phyloP scores from a whole-genome alignment of 2,888 invertebrate genomes.

The Phrixothrix hirtus region DNA sequence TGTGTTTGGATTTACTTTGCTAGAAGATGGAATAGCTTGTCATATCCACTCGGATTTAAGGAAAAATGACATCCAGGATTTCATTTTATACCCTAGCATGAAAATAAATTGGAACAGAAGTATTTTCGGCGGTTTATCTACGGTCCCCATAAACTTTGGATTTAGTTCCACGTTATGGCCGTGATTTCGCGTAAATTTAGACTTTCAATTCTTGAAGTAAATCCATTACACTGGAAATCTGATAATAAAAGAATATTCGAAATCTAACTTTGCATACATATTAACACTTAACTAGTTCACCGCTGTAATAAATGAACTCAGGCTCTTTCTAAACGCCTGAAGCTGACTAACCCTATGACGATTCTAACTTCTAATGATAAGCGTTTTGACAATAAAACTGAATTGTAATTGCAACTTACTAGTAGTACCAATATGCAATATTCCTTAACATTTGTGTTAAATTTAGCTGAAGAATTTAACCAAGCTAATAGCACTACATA shows the following conservation, averaged over 20 bases:
- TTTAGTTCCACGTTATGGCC: slow-evolving; percentile 11
- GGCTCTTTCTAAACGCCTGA: slow-evolving; percentile 10
- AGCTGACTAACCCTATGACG: slow-evolving; percentile 18
- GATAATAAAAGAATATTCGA: slow-evolving; percentile 21
- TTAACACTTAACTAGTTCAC: slow-evolving; percentile 16
- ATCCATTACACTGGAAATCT: slow-evolving; percentile 19
- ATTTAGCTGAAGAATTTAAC: background rate
- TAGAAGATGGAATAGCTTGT: slow-evolving; percentile 36
- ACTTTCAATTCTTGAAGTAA: slow-evolving; percentile 18
- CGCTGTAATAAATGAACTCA: slow-evolving; percentile 14
- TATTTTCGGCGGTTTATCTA: slow-evolving; percentile 25
- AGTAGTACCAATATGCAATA: background rate
- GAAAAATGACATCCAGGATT: slow-evolving; percentile 35
- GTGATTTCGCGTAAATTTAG: slow-evolving; percentile 17
- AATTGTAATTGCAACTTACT: slow-evolving; percentile 3
- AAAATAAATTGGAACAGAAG: slow-evolving; percentile 34
- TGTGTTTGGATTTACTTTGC: slow-evolving; percentile 11
- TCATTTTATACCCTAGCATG: slow-evolving; percentile 28
- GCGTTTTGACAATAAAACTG: slow-evolving; percentile 8
- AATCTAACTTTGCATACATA: slow-evolving; percentile 26
- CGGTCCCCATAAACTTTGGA: slow-evolving; percentile 23
- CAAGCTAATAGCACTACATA: too few species aligned
- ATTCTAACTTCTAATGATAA: slow-evolving; percentile 21
- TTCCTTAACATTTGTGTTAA: slow-evolving; percentile 2
- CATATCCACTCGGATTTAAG: slow-evolving; percentile 36